Evolutionary conservation across 2,888 invertebrate species (phyloP).

Genomic region (Drosophila acutilabella): DNA sequence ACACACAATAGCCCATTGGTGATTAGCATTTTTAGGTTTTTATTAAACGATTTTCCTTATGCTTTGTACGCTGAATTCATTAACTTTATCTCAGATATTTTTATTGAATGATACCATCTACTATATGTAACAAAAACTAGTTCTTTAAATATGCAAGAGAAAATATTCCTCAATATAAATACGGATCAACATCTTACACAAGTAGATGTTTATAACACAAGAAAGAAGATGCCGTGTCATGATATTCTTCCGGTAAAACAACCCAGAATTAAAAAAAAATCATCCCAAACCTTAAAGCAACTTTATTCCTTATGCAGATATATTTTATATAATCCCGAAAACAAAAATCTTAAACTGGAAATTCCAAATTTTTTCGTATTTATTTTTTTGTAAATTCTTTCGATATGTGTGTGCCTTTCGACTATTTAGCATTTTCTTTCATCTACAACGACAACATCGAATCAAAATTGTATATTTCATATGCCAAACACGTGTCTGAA

Average conservation of each 20-base stretch:
- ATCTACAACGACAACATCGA: slow-evolving; percentile 36
- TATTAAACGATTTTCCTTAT: slow-evolving; percentile 13
- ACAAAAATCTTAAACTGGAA: not conserved
- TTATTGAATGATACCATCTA: slow-evolving; percentile 3
- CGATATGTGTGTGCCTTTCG: slow-evolving; percentile 1
- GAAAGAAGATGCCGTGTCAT: not conserved
- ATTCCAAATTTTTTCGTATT: not conserved
- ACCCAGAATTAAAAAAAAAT: not conserved
- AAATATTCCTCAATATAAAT: slow-evolving; percentile 2
- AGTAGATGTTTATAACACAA: not conserved
- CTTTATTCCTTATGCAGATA: not conserved
- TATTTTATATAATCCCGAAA: not conserved
- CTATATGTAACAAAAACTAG: not conserved
- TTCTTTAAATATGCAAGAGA: slow-evolving; percentile 7
- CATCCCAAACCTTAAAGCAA: not conserved
- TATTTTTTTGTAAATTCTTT: not conserved
- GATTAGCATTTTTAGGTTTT: slow-evolving; percentile 32
- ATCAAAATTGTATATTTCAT: slow-evolving; percentile 28
- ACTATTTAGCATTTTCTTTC: slow-evolving; percentile 41
- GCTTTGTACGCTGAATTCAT: slow-evolving; percentile 2
- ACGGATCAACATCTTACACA: not conserved
- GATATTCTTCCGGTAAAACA: not conserved
- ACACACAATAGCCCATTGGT: slow-evolving; percentile 5
- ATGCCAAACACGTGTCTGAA: slow-evolving; percentile 59
- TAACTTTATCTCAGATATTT: not conserved